Evolutionary conservation across 2,113 vertebrate species (phyloP), one percentile per base, ranked within the genome.

Genomic region (Galeopterus variegatus): DNA sequence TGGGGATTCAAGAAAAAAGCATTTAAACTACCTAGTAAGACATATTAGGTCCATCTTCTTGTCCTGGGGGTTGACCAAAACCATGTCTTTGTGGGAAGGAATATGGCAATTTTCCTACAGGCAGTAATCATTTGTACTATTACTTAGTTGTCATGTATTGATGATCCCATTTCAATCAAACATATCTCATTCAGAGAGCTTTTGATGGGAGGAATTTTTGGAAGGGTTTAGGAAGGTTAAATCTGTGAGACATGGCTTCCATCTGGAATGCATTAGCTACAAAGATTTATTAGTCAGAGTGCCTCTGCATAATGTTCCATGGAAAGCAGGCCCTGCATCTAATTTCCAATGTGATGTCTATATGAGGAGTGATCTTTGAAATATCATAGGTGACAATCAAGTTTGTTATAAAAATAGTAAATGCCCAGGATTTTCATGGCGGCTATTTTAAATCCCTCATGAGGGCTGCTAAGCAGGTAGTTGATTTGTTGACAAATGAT

Each of bases 171-270:
- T 99, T 99, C 99, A 99, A 98, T 99, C 98, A 99, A 99, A 99
- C 97, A 95, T 99, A 98, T 98, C 98, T 99, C 98, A 99, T 98
- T 98, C 98, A 98, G 97, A 97, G 98, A 98, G 98, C 98, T 98
- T 98, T 98, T 98, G 98, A 98, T 98, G 99, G 98, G 98, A 99
- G 98, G 99, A 98, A 99, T 99, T 99, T 99, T 99, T 99, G 99
- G 99, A 99, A 99, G 99, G 99, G 98, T 99, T 99, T 99, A 99
- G 98, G 99, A 99, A 99, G 99, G 99, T 99, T 99, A 99, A 99
- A 99, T 99, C 99, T 98, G 98, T 97, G 98, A 99, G 98, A 99
- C 98, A 98, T 99, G 98, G 99, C 99, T 99, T 99, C 99, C 99
- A 99, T 99, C 99, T 99, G 99, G 99, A 99, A 99, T 99, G 98